phyloP scores from a whole-genome alignment of 2,113 vertebrate genomes.

The Cervus canadensis region DNA sequence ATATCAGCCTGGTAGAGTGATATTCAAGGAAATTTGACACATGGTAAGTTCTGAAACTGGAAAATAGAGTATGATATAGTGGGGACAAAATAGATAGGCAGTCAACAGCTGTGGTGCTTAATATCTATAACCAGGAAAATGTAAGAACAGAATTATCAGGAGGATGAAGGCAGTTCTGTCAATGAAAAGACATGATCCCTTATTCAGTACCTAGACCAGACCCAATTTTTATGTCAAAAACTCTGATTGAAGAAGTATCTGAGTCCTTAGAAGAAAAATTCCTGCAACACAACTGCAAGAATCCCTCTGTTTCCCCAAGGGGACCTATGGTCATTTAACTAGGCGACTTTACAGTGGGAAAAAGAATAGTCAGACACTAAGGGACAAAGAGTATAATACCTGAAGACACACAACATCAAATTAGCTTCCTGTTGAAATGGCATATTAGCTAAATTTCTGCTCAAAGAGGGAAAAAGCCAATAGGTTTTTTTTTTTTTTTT shows the following conservation, averaged over 20 bases:
- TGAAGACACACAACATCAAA: not conserved
- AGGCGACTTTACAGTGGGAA: not conserved
- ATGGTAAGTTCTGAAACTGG: not conserved
- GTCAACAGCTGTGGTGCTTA: not conserved
- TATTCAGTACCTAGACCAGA: not conserved
- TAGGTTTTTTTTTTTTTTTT: no score
- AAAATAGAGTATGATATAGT: not conserved
- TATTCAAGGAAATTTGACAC: not conserved
- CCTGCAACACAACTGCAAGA: not conserved
- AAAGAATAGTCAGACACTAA: not conserved
- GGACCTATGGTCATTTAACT: not conserved
- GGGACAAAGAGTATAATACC: not conserved
- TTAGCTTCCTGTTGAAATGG: not conserved
- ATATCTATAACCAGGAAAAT: not conserved
- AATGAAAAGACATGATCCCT: not conserved
- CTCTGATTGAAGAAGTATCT: not conserved
- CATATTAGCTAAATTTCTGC: not conserved
- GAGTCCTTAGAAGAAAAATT: not conserved
- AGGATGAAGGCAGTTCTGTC: not conserved
- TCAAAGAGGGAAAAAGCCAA: not conserved
- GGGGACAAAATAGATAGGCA: not conserved
- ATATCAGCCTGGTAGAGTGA: not conserved
- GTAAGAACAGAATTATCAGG: not conserved
- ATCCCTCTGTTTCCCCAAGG: not conserved
- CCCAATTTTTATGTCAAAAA: not conserved